Conservation (phyloP, 2,113 vertebrate species). For the Argyrosomus japonicus region DNA sequence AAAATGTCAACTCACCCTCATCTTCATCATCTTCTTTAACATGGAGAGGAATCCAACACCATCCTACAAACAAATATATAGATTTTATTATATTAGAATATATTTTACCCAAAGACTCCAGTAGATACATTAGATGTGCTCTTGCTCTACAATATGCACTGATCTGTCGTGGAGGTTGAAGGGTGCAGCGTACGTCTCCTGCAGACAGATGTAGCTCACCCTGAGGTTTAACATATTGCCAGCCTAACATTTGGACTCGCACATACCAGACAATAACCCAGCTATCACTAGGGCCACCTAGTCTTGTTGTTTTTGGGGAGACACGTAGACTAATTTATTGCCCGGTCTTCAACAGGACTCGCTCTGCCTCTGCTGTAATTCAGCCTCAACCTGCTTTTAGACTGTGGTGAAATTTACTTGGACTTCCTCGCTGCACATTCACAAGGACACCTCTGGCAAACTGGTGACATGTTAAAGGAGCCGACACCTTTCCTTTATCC, state of each 20-base stretch:
- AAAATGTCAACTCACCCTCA: not conserved
- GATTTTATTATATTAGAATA: not conserved
- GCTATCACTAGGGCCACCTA: slow-evolving; percentile 31
- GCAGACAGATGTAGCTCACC: not conserved
- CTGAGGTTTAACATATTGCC: slow-evolving; percentile 19
- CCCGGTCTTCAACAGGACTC: slow-evolving; percentile 1
- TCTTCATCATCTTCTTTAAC: not conserved
- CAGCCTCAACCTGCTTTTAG: slow-evolving; percentile 6
- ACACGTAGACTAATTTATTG: not conserved
- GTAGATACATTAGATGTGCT: too few species aligned
- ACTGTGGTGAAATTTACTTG: slow-evolving; percentile 33
- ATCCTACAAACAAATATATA: not conserved
- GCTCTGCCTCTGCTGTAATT: slow-evolving; percentile 18
- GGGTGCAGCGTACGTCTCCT: not conserved
- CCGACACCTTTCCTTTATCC: slow-evolving; percentile 27
- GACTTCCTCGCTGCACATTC: slow-evolving; percentile 3
- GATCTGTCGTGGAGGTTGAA: not conserved
- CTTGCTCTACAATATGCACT: too few species aligned
- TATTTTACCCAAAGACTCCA: too few species aligned
- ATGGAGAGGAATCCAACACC: not conserved
- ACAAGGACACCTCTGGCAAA: not conserved
- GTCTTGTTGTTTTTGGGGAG: slow-evolving; percentile 31
- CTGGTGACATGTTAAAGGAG: slow-evolving; percentile 18
- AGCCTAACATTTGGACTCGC: slow-evolving; percentile 28
- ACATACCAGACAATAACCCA: slow-evolving; percentile 45